Evolutionary conservation across 2,797 vertebrate species (phyloP), one percentile per base, ranked within the genome.

Genomic region (Parotocinclus haroldoi): DNA sequence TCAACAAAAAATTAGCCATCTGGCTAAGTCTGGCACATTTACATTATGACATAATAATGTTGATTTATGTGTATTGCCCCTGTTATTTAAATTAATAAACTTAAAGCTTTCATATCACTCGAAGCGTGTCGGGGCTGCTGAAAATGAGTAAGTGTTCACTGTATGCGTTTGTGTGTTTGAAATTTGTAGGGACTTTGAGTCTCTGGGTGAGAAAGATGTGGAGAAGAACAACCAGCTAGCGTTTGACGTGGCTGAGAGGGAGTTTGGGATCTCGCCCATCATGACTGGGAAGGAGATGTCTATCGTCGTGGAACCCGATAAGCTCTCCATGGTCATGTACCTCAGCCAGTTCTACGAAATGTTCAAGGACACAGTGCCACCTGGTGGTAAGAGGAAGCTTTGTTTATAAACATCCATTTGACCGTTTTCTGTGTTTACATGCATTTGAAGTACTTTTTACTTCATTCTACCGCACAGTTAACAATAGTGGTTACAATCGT

Each of bases 311-410:
- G 96, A 97, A 75, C 97, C 97, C 0, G 97, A 99, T 87, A 96
- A 98, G 51, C 89, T 99, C 38, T 96, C 95, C 0, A 99, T 99
- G 97, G 97, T 99, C 84, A 96, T 99, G 94, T 99, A 99, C 88
- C 95, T 99, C 86, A 98, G 93, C n/a, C 97, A 99, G 90, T 98
- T 99, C 89, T 98, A 98, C 1, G 96, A 99, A 89, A 98, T 99
- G 96, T 99, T 99, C 83, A 97, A 90, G 87, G 96, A 99, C 85
- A 93, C 91, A 36, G 86, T 97, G 76, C 91, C 95, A 68, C 93
- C 95, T 61, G 89, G 87, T 58, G 95, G 96, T 98, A 82, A 95
- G 93, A 81, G 52, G 7, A 10, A 51, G 8, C 48, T n/a, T 52
- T 5, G 18, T 38, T 48, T 6, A 49, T 37, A 14, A 37, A 14